phyloP scores from a whole-genome alignment of 64 coral and sea anemone genomes.

The Pocillopora verrucosa region DNA sequence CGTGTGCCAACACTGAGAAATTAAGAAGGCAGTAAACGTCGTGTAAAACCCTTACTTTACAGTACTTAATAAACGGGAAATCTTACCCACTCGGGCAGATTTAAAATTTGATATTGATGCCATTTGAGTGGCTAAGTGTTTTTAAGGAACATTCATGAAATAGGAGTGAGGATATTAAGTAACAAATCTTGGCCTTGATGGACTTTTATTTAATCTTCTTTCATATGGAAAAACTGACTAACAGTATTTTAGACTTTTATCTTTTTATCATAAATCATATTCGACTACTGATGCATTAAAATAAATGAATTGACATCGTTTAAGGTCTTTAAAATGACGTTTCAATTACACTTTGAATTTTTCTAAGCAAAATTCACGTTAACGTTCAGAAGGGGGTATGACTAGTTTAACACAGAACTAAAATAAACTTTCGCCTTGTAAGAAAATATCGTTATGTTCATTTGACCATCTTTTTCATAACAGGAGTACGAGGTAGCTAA shows the following conservation, averaged over 20 bases:
- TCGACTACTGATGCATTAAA: too few species aligned
- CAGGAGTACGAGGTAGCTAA: too few species aligned
- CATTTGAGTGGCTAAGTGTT: background rate
- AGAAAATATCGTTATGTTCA: too few species aligned
- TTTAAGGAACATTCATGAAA: background rate
- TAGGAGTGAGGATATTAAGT: background rate
- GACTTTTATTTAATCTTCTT: background rate
- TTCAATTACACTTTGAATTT: too few species aligned
- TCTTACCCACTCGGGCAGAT: background rate
- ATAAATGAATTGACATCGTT: too few species aligned
- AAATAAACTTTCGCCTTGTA: too few species aligned
- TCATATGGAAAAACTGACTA: background rate
- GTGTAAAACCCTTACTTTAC: background rate
- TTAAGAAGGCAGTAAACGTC: background rate
- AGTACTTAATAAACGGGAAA: slow-evolving; percentile 6
- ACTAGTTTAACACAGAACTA: too few species aligned
- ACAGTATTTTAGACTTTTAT: background rate
- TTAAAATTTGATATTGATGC: background rate
- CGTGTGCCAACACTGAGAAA: background rate
- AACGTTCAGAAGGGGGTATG: too few species aligned
- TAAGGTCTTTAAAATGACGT: too few species aligned
- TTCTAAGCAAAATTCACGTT: too few species aligned
- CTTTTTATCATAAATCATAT: too few species aligned
- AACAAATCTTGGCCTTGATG: background rate
- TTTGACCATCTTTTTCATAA: too few species aligned